These are phyloP conservation scores for Sesia bembeciformis DNA, from an alignment of 2,888 invertebrate genomes.

Conservation along the genomic window DNA sequence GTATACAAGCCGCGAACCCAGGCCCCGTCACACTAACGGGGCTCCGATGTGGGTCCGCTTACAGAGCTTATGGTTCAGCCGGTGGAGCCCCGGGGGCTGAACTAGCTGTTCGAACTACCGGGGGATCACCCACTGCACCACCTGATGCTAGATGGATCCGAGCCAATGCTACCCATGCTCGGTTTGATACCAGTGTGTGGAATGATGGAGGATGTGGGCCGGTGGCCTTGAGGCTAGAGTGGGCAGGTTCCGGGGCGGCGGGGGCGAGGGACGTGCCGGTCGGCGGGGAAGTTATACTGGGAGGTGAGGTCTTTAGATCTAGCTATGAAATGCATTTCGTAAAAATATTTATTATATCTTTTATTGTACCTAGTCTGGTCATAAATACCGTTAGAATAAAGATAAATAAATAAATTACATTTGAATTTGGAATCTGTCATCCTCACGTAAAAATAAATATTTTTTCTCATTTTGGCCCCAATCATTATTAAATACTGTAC, in stretches of 20 bases:
- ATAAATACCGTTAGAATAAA: no score
- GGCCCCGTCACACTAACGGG: slow-evolving; percentile 77
- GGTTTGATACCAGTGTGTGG: slow-evolving; percentile 87
- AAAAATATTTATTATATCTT: no score
- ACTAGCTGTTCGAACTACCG: slow-evolving; percentile 86
- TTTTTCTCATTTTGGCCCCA: no score
- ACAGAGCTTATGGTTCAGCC: slow-evolving; percentile 86
- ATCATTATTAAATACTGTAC: no score
- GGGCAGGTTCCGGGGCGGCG: slow-evolving; percentile 67
- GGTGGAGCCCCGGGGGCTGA: slow-evolving; percentile 85
- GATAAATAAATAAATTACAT: no score
- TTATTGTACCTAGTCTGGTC: no score
- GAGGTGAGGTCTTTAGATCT: slow-evolving; percentile 31
- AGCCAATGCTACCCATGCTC: slow-evolving; percentile 86
- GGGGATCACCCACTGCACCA: slow-evolving; percentile 78
- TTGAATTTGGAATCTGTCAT: no score
- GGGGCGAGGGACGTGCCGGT: slow-evolving; percentile 62
- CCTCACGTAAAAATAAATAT: no score
- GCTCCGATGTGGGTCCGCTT: slow-evolving; percentile 88
- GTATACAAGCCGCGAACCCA: slow-evolving; percentile 59
- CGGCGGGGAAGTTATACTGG: slow-evolving; percentile 59
- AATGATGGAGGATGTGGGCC: slow-evolving; percentile 90
- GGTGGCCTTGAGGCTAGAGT: slow-evolving; percentile 84
- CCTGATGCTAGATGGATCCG: slow-evolving; percentile 83
- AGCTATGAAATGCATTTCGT: neutral